Percentiles rank a stretch among this genome's conserved stretches.
Conservation (phyloP, 1,140 invertebrate species). For the Bactericera cockerelli region DNA sequence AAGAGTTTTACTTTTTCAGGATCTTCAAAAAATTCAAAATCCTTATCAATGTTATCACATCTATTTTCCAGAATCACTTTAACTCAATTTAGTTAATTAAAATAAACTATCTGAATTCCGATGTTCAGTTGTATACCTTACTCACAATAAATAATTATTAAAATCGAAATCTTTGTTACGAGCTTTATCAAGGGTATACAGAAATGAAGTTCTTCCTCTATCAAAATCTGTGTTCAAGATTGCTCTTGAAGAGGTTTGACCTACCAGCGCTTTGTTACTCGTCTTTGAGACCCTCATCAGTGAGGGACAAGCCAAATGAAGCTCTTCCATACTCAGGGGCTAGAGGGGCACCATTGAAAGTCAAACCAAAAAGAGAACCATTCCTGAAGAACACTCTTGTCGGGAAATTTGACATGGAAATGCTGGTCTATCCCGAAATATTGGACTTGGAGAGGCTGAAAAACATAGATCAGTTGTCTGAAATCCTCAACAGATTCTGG, state of each 20-base stretch:
- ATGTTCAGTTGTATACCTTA: too few species aligned
- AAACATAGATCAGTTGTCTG: slow-evolving; percentile 29
- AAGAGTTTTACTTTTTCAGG: too few species aligned
- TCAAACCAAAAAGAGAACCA: slow-evolving; percentile 21
- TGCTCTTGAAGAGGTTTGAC: neutral
- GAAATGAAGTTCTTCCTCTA: too few species aligned
- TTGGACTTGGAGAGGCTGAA: slow-evolving; percentile 37
- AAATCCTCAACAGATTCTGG: slow-evolving; percentile 7
- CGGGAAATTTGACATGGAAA: slow-evolving; percentile 27
- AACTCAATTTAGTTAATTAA: too few species aligned
- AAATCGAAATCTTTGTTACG: too few species aligned
- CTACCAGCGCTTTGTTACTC: neutral
- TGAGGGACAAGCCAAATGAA: neutral
- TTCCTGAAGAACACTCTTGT: slow-evolving; percentile 28
- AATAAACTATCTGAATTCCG: too few species aligned
- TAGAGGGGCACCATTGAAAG: neutral
- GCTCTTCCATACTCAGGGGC: neutral
- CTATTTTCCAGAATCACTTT: too few species aligned
- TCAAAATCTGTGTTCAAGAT: too few species aligned
- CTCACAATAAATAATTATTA: too few species aligned
- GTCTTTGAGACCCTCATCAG: neutral
- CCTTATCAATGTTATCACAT: too few species aligned
- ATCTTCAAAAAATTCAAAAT: too few species aligned
- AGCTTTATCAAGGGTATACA: too few species aligned
- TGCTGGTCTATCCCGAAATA: slow-evolving; percentile 32